Evolutionary conservation across 1,140 invertebrate genomes (phyloP).

Genomic region (Heliothis subflexa): DNA sequence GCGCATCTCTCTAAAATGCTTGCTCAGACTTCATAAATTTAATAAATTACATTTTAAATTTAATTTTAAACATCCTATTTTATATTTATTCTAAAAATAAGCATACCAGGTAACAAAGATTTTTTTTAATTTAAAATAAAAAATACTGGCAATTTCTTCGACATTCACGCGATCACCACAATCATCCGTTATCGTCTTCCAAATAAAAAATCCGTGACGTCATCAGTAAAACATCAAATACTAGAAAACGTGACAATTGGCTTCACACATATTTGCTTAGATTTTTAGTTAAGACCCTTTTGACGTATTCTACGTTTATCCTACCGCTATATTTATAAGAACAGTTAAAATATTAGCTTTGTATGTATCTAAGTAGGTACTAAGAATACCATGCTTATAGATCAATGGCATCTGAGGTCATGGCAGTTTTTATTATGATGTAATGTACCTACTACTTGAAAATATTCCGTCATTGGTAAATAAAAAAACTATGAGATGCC

Average conservation of each 20-base stretch:
- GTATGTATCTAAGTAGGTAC: not conserved
- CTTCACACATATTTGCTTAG: constrained; percentile 43
- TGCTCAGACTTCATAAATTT: not conserved
- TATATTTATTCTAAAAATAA: too few relatives aligned
- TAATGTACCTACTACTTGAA: constrained; percentile 1
- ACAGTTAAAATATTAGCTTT: constrained; percentile 14
- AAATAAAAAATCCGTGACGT: constrained; percentile 33
- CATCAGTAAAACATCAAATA: constrained; percentile 7
- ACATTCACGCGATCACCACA: not conserved
- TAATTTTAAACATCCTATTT: not conserved
- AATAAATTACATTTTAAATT: not conserved
- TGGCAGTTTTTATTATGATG: constrained; percentile 13
- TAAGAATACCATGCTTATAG: constrained; percentile 4
- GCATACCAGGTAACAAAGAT: too few relatives aligned
- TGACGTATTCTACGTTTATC: constrained; percentile 24
- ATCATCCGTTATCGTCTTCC: not conserved
- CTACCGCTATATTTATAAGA: not conserved
- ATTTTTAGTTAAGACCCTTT: constrained; percentile 28
- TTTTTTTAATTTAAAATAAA: not conserved
- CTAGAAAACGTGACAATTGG: not conserved
- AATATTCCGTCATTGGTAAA: not conserved
- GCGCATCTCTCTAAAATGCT: constrained; percentile 1
- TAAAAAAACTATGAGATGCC: not conserved
- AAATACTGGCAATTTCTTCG: not conserved
- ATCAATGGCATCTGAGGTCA: constrained; percentile 20